Evolutionary conservation across 37 sponge, comb jelly and placozoan genomes (phyloP), one percentile per base, ranked within the genome.

Genomic region (Diacarnus erythraeanus): DNA sequence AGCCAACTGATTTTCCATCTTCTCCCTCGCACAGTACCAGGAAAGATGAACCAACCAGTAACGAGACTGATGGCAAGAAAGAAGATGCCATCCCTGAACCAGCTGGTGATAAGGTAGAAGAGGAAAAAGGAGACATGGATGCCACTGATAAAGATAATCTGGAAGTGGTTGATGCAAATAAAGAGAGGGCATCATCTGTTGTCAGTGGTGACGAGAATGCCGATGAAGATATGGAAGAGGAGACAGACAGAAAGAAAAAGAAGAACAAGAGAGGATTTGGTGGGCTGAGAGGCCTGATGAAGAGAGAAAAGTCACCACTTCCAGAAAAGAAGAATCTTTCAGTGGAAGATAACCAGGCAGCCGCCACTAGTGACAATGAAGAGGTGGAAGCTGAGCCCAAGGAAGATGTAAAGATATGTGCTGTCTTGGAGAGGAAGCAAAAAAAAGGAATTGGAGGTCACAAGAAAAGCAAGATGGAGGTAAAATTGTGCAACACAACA

Each of bases 321-420:
- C 64, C 64, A 21, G 43, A 40, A 22, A 63, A 12, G 36, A 44
- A 26, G 30, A 29, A 43, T 1, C 21, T 9, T 3, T 26, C 57
- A n/a, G 26, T 1, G 2, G n/a, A 38, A 25, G 64, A 42, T 3
- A 25, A 38, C 26, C 33, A 40, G n/a, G 67, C 64, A 29, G 27
- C 78, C 54, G n/a, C n/a, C n/a, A n/a, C n/a, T n/a, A n/a, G n/a
- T n/a, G 71, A 71, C 22, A 36, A 9, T 21, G 78, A 77, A 71
- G 64, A 60, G 20, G 73, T 20, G 1, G 57, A 65, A 30, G 56
- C 12, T 38, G 37, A 30, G 57, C 29, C 42, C 22, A 42, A 67
- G 37, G 77, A 82, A 76, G 70, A 66, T 27, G 83, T 59, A 66
- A 77, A 40, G 59, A 20, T 72, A 2, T 12, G 27, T 35, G 56